Conservation (phyloP, 2,797 vertebrate genomes). For the Cuniculus paca region DNA sequence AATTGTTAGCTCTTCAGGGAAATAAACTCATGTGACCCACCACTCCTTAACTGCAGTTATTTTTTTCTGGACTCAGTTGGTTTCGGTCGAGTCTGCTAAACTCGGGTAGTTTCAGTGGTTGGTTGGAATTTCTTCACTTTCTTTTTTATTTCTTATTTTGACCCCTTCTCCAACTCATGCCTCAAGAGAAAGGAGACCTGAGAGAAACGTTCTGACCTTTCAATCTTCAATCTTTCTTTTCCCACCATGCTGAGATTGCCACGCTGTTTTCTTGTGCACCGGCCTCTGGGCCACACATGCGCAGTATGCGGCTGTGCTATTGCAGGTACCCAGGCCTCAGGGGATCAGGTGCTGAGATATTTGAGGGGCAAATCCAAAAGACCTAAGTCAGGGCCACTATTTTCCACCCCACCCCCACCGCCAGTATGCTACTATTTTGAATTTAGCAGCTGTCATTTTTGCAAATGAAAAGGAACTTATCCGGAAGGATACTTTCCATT, state of each 20-base stretch:
- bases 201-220: neutral
- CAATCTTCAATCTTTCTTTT: rapidly evolving
- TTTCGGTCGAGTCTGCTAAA: constrained; percentile 3
- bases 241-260: too few species aligned
- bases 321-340: neutral
- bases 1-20: constrained; percentile 51
- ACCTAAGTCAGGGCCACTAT: neutral
- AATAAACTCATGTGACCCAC: neutral
- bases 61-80: neutral
- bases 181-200: constrained; percentile 4
- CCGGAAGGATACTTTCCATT: neutral
- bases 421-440: too few species aligned
- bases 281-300: rapidly evolving
- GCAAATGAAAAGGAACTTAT: rapidly evolving
- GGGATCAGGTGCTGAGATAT: rapidly evolving
- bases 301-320: rapidly evolving
- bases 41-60: neutral
- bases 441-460: neutral
- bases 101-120: neutral
- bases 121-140: neutral
- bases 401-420: neutral
- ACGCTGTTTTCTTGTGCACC: rapidly evolving
- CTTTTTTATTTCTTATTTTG: neutral
- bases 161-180: neutral
- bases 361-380: rapidly evolving